Evolutionary conservation across 2,888 invertebrate species (phyloP), one percentile per base, ranked within the genome.

Genomic region (Tuberolachnus salignus): DNA sequence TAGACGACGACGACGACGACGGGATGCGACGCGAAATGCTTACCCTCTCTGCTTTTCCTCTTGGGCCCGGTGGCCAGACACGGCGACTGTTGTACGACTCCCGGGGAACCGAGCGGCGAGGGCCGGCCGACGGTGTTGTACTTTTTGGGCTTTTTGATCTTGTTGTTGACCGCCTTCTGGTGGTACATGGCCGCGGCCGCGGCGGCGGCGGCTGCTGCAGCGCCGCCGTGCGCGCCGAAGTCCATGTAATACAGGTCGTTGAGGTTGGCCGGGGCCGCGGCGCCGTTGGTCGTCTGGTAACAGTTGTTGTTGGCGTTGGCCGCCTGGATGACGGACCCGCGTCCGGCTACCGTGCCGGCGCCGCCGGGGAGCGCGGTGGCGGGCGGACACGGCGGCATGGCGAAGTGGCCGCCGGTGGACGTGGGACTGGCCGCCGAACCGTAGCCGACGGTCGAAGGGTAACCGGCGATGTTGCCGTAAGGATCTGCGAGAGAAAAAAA

Each of bases 1-100:
- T 3, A 46, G 13, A 10, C 6, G 46, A 46, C 46, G 44, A 49
- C 16, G n/a, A n/a, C n/a, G n/a, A 6, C 34, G 34, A 34, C 3
- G 34, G 34, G 34, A 34, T 6, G 6, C 34, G 34, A 42, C 19
- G 19, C 4, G 21, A 46, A 42, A 10, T 3, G 10, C 10, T 23
- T 46, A 85, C 85, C 97, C 88, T 97, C 97, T 85, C 97, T 90
- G 86, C 94, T 94, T 88, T 95, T 95, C 86, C 96, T 90, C 86
- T 96, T 96, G 23, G 94, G 93, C 75, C 88, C 86, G 91, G 86
- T 92, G 80, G 84, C 91, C 84, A 53, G 85, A 16, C 66, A 75
- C 9, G n/a, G 3, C 21, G 69, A 51, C n/a, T 78, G 78, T n/a
- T 46, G 69, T 16, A 69, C 34, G 34, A 13, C 89, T 83, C 89